Base-by-base conservation (phyloP, 2,797 vertebrate species). In the Gobio occitaniae region DNA sequence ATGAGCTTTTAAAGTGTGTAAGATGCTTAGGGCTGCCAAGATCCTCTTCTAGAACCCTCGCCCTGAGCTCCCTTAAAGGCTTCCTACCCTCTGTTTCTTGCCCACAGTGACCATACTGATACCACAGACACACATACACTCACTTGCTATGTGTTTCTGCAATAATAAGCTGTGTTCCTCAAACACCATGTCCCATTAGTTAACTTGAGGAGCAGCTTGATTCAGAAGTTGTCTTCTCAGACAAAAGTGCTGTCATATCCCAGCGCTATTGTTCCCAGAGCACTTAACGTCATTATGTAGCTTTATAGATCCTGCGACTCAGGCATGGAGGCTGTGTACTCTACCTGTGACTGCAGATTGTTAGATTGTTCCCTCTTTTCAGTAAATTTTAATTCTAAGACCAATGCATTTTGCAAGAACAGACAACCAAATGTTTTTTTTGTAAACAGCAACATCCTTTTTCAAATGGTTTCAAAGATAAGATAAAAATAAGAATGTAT, bases 1-100 rank as follows among this genome's bases (percentile, higher is more conserved):
- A 71, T 78, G 41, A 86, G 54, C 65, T 44, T 82, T 41, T 78
- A 82, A 82, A 82, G 72, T 86, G 32, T 81, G 65, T 71, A 17
- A 61, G 41, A 54, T 9, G n/a, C 74, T 71, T 56, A 56, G 44
- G 71, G 25, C 48, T 75, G 59, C 78, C 48, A 85, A 82, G 50
- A 77, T 77, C n/a, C 38, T 75, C 29, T 72, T 65, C 47, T 36
- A 63, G 56, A 50, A 17, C 56, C 59, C 11, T 32, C 1, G 29
- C 56, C 70, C 13, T 65, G 19, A 19, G 70, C 81, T 82, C 44
- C 29, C 16, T 32, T 17, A 11, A 63, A 65, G 82, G 36, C 61
- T 63, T 74, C 15, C 47, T 36, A 6, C 32, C 11, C 82, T 76
- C 32, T 83, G 56, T 83, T 75, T 8, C 47, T 66, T n/a, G 71